Evolutionary conservation across 2,888 invertebrate species (phyloP), one percentile per base, ranked within the genome.

Genomic region (Panopea generosa): DNA sequence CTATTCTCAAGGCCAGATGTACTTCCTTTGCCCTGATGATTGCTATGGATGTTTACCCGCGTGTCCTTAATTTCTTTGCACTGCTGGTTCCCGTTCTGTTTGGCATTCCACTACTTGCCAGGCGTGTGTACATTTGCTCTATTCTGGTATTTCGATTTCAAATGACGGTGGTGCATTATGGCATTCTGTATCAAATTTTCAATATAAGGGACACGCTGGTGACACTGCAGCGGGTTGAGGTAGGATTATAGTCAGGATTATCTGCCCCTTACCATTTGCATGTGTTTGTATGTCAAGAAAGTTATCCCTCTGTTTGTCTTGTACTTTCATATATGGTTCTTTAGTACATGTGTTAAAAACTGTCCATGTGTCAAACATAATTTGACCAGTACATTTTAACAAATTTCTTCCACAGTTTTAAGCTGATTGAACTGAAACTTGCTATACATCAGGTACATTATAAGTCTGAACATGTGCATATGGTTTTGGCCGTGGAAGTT

Each of bases 111-210:
- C 50, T 82, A 14, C 72, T 61, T 2, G 66, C 83, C 14, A 53
- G 70, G 16, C 33, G 29, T 14, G 59, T 85, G 16, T 85, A 69
- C 50, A 43, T 59, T 0, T 61, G 61, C 49, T 18, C 82, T 4
- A 72, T 82, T 14, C 22, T 81, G 56, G 16, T 71, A n/a, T 80
- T 52, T 47, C 38, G 26, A 22, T 70, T 78, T 71, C 62, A 62
- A 1, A 22, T 52, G 49, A 43, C 24, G 29, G 61, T 67, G 2
- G 27, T 74, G 1, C 68, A 74, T 65, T 27, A 27, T n/a, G 40
- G 38, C 24, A 18, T 71, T 2, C 60, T 74, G 33, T 63, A 62
- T 29, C 55, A 71, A 45, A 38, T 71, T 4, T 33, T 53, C 7
- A 43, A 22, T 22, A 20, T 66, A 7, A 26, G 66, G 29, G 70